These are phyloP conservation scores for Nemotelus nigrinus DNA, from an alignment of 2,888 invertebrate genomes.

Conservation along the genomic window DNA sequence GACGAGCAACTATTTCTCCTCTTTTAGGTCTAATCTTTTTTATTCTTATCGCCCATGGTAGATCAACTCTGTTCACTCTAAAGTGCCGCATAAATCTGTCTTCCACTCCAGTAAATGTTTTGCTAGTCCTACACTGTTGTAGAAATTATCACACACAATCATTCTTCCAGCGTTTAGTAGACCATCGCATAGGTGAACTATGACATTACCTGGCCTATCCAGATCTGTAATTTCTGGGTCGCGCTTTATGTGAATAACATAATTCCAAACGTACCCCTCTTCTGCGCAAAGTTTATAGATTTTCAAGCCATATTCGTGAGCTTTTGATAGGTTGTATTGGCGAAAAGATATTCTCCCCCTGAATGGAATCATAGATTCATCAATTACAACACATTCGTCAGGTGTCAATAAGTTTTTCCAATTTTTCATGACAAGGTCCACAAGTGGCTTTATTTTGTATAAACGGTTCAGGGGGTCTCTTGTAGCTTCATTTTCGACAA, in stretches of 20 bases:
- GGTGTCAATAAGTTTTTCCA: conserved; percentile 19
- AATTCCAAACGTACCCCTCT: conserved; percentile 1
- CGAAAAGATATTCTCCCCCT: conserved; percentile 20
- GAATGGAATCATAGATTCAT: conserved; percentile 4
- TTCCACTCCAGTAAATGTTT: not conserved
- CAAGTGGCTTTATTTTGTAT: conserved; percentile 9
- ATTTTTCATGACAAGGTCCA: conserved; percentile 3
- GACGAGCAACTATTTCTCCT: conserved; percentile 2
- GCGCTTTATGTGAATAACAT: conserved; percentile 5
- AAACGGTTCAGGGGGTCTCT: not conserved
- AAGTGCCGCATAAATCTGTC: conserved; percentile 19
- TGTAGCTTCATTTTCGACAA: conserved; percentile 8
- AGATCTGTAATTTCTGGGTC: conserved; percentile 22
- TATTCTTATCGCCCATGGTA: conserved; percentile 4
- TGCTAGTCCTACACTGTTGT: conserved; percentile 24
- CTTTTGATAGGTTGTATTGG: conserved; percentile 11
- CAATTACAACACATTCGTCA: conserved; percentile 19
- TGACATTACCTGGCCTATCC: too few relatives aligned
- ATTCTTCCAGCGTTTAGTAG: conserved; percentile 14
- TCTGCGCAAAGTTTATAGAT: not conserved
- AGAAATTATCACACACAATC: conserved; percentile 15
- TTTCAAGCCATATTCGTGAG: conserved; percentile 22
- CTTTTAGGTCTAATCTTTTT: conserved; percentile 2
- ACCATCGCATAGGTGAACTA: too few relatives aligned
- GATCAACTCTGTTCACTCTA: not conserved